Evolutionary conservation across 2,113 vertebrate species (phyloP).

Genomic region (Limnothrissa miodon): DNA sequence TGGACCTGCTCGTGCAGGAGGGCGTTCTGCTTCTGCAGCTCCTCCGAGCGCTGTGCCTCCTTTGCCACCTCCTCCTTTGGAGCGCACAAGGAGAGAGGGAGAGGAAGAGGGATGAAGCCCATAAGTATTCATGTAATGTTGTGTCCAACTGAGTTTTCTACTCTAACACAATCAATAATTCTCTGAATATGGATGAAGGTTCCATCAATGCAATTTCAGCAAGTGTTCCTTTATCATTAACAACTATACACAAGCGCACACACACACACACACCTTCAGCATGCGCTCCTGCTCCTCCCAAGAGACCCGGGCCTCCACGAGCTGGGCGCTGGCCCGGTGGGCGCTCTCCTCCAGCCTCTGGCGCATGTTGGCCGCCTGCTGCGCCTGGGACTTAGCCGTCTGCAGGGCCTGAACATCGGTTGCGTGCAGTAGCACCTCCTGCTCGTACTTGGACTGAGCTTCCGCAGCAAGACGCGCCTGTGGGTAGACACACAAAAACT

Average conservation of each 20-base stretch:
- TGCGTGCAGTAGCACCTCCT: conserved; percentile 91
- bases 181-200: no score
- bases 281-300: conserved; percentile 92
- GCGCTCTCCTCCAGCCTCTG: conserved; percentile 85
- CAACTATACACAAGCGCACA: background rate
- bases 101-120: background rate
- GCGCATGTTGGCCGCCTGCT: conserved; percentile 68
- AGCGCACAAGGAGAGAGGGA: no score
- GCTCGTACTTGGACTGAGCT: conserved; percentile 94
- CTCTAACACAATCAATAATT: no score
- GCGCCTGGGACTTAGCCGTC: conserved; percentile 81
- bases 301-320: conserved; percentile 84
- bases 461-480: conserved; percentile 88
- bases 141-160: no score
- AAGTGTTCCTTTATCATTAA: no score
- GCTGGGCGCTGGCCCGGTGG: conserved; percentile 78
- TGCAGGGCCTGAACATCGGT: conserved; percentile 90
- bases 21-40: conserved; percentile 87
- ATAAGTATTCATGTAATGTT: no score
- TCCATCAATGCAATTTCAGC: no score
- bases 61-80: conserved; percentile 86
- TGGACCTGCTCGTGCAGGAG: conserved; percentile 95
- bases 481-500: background rate
- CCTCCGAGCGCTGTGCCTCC: conserved; percentile 75
- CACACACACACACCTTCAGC: conserved; percentile 75